phyloP scores from a whole-genome alignment of 2,888 invertebrate genomes.

The Agapostemon virescens region DNA sequence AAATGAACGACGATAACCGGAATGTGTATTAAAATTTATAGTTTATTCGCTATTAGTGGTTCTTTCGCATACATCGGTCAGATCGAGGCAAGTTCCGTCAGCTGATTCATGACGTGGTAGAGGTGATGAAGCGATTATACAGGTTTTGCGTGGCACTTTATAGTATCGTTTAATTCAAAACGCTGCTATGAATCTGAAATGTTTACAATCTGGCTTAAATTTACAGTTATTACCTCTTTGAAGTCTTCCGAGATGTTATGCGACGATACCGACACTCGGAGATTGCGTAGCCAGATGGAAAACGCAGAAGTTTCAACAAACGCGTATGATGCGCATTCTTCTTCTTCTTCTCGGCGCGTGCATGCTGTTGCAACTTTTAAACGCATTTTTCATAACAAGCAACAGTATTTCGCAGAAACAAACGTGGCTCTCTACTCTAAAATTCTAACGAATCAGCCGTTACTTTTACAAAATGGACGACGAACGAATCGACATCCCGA shows the following conservation, averaged over 20 bases:
- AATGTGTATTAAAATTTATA: too few species aligned
- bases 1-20: too few species aligned
- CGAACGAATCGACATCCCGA: too few species aligned
- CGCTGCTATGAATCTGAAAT: neutral
- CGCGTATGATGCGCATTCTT: neutral
- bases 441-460: too few species aligned
- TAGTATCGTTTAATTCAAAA: neutral
- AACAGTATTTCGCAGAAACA: neutral
- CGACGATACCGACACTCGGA: neutral
- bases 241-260: neutral
- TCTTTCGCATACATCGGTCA: too few species aligned
- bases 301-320: neutral
- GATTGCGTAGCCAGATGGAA: neutral
- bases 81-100: too few species aligned
- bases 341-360: neutral
- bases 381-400: neutral
- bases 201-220: too few species aligned
- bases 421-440: too few species aligned
- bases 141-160: neutral
- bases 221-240: constrained; percentile 5
- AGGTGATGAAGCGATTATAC: neutral
- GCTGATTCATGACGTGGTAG: too few species aligned
- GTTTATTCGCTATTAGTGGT: too few species aligned
- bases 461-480: too few species aligned
- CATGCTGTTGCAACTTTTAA: neutral